Base-by-base conservation (phyloP, 2,797 vertebrate species). In the Sebastes diaconus region DNA sequence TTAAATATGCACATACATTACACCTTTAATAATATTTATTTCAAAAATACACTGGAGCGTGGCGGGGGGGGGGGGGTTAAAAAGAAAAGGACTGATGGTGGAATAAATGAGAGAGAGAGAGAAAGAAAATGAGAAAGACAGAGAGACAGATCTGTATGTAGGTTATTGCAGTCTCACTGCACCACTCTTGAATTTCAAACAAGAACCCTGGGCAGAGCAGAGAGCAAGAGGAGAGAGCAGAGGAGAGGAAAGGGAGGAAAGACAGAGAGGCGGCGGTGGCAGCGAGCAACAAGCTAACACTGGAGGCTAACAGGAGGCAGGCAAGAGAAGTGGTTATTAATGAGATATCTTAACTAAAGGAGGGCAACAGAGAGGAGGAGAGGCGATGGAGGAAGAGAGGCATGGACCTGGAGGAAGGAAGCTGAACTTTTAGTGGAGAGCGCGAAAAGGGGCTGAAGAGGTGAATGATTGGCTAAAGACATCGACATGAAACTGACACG, bases 131-230 rank as follows among this genome's bases (percentile, higher is more conserved):
- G 32, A 73, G 71, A 77, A 36, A 83, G 32, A 73, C 73, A 78
- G 68, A 81, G 42, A 74, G 76, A 71, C 52, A 83, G 72, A 76
- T 92, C 73, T 85, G 88, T 92, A 95, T 94, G 92, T 94, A 92
- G 93, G 92, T 93, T 94, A 94, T 92, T 91, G 92, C 91, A 91
- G 94, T 92, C 88, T 93, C 90, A 93, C 91, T 91, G 93, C 91
- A 93, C 88, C 93, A 92, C 87, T 90, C 91, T 84, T 92, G 91
- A 92, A 95, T 94, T 92, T 93, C 90, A 95, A 95, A 93, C 88
- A 82, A 91, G 89, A 93, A 93, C 88, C 87, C 91, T 93, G 91
- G 91, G 90, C 89, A 92, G 90, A 91, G 90, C 84, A 88, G 86
- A 86, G 92, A 90, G 85, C 79, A 90, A 50, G 81, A 90, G 85